Evolutionary conservation across 2,888 invertebrate species (phyloP).

Genomic region (Perizoma flavofasciatum): DNA sequence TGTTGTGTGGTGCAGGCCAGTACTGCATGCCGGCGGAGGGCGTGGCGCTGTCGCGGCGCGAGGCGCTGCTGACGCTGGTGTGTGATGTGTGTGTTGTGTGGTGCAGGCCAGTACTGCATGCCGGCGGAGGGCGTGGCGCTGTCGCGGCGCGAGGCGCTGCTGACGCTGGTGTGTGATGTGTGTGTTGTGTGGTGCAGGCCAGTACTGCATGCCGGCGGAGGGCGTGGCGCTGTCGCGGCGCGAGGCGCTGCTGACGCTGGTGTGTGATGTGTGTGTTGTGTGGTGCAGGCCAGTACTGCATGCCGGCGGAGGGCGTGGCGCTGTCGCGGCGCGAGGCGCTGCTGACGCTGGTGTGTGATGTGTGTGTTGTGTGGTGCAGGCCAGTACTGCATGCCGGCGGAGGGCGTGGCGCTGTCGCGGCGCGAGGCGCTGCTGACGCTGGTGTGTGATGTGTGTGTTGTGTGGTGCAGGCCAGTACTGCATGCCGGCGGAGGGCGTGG

Average conservation of each 20-base stretch:
- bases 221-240: constrained; percentile 94
- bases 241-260: too few species aligned
- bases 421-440: constrained; percentile 88
- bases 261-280: background rate
- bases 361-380: constrained; percentile 57
- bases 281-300: constrained; percentile 87
- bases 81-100: too few species aligned
- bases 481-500: constrained; percentile 98
- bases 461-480: constrained; percentile 84
- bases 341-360: constrained; percentile 85
- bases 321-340: constrained; percentile 90
- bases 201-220: constrained; percentile 98
- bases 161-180: too few species aligned
- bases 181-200: constrained; percentile 42
- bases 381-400: constrained; percentile 97
- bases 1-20: constrained; percentile 44
- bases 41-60: constrained; percentile 91
- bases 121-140: constrained; percentile 96
- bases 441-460: constrained; percentile 80
- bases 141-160: too few species aligned
- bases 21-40: constrained; percentile 99
- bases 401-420: constrained; percentile 93
- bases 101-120: constrained; percentile 91
- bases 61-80: too few species aligned
- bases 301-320: constrained; percentile 97